Evolutionary conservation across 2,797 vertebrate genomes (phyloP), one percentile per base, ranked within the genome.

Genomic region (Zalophus californianus): DNA sequence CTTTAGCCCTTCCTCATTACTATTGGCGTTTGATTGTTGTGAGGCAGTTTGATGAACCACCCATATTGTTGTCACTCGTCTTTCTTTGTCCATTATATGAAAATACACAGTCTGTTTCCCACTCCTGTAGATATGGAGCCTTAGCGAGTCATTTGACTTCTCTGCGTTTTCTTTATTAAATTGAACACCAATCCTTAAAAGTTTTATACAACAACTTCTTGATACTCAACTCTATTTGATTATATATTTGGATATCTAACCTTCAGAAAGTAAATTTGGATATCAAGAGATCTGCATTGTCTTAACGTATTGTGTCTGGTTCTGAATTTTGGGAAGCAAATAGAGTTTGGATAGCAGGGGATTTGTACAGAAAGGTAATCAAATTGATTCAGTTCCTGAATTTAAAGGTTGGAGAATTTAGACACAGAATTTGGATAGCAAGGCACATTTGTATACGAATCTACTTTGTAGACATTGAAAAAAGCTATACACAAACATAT

Each of bases 221-320:
- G 38, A 38, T 89, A 66, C 0, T 41, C 29, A 86, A 13, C n/a
- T 93, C 41, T 86, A 4, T 75, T 77, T 58, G 56, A 70, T 70
- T 70, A 32, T 94, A 10, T 16, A 86, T 94, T 92, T 94, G n/a
- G 21, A n/a, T 86, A 35, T 77, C 5, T 96, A 25, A 15, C 15
- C 38, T 96, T 90, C 62, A 94, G 83, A 90, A 94, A 91, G 35
- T 83, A 86, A 94, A n/a, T 86, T 44, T 93, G 58, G 50, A 38
- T 90, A 35, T 75, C 25, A 86, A 35, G 83, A 97, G 70, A 68
- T 35, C 16, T 78, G 0, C 18, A 5, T 92, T 92, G 91, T 11
- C 48, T 79, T 96, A 38, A 68, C 58, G 18, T 68, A 50, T 72
- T 66, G 15, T 94, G 29, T 85, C 52, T 86, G 52, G 32, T 86